Percentiles rank a stretch among this genome's conserved stretches.
Evolutionary conservation across 2,797 vertebrate species (phyloP).

Genomic region (Myotis vivesi): DNA sequence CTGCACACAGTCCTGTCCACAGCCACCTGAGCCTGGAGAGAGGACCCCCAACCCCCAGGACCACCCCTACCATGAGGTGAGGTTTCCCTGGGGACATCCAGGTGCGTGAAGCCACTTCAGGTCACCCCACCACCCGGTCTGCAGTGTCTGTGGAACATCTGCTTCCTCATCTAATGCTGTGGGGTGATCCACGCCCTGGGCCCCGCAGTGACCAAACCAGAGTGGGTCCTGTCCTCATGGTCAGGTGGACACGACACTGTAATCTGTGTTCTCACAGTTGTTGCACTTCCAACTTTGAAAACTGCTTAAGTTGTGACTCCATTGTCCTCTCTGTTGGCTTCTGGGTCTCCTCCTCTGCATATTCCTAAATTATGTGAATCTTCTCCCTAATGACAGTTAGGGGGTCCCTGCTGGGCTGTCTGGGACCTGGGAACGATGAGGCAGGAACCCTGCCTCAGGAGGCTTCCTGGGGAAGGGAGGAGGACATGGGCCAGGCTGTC

Average conservation of each 20-base stretch:
- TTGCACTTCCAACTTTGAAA: neutral
- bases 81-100: neutral
- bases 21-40: conserved; percentile 89
- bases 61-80: conserved; percentile 90
- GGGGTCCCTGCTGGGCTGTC: neutral
- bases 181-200: accelerated
- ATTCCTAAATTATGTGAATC: neutral
- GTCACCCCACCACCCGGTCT: neutral
- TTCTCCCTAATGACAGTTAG: neutral
- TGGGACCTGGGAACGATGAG: neutral
- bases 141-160: neutral
- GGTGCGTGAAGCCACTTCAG: neutral
- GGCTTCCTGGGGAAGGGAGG: neutral
- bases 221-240: neutral
- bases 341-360: neutral
- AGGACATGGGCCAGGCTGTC: neutral
- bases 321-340: neutral
- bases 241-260: accelerated
- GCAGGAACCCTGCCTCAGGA: neutral
- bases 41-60: conserved; percentile 83
- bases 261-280: accelerated
- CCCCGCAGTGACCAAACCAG: neutral
- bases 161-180: neutral
- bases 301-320: neutral
- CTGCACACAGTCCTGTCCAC: conserved; percentile 86